These are phyloP conservation scores for Typhlichthys eigenmanni DNA, from an alignment of 2,797 vertebrate species.

Conservation along the genomic window DNA sequence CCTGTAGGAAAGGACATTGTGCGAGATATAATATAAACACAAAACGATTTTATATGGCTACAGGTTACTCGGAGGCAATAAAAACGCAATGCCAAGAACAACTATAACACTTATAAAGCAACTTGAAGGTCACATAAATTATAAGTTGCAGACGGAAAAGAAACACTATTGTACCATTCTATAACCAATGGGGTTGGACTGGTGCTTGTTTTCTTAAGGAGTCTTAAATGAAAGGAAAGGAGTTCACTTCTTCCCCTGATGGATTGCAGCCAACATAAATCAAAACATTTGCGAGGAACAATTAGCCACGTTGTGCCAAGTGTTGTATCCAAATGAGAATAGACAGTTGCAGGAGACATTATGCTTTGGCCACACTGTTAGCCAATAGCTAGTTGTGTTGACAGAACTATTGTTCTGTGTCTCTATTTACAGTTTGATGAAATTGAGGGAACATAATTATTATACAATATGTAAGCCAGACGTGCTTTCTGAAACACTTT, in stretches of 20 bases:
- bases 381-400: background rate
- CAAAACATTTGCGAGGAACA: slow-evolving; percentile 29
- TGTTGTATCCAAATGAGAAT: background rate
- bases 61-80: slow-evolving; percentile 21
- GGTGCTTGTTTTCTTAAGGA: slow-evolving; percentile 23
- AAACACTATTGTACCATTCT: slow-evolving; percentile 17
- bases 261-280: slow-evolving; percentile 21
- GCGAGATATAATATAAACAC: slow-evolving; percentile 55
- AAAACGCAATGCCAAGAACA: slow-evolving; percentile 31
- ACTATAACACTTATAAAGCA: slow-evolving; percentile 27
- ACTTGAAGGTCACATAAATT: slow-evolving; percentile 40
- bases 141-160: slow-evolving; percentile 10
- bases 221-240: slow-evolving; percentile 55
- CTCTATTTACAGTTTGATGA: no score
- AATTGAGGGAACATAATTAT: no score
- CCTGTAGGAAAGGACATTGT: slow-evolving; percentile 53
- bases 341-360: background rate
- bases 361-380: background rate
- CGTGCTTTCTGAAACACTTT: no score
- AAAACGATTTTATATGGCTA: slow-evolving; percentile 8
- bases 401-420: no score
- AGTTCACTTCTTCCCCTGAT: slow-evolving; percentile 60
- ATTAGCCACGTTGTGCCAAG: slow-evolving; percentile 17
- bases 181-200: no score
- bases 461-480: no score